Conservation (phyloP, 2,888 invertebrate species). For the Drosophila conformis region DNA sequence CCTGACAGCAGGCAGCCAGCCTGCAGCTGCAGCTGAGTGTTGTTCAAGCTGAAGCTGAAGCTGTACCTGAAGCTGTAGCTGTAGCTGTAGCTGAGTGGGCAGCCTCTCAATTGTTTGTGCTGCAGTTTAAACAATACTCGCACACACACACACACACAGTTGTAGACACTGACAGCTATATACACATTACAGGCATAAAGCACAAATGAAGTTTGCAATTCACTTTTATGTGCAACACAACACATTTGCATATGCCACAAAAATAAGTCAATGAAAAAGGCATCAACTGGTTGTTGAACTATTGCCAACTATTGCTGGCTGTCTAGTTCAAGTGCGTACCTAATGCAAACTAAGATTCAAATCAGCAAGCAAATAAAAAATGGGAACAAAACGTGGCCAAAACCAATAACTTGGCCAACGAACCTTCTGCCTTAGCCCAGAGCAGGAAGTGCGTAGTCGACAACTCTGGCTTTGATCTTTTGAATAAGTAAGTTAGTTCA, state of each 20-base stretch:
- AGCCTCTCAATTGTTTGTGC: constrained; percentile 57
- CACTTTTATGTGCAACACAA: constrained; percentile 68
- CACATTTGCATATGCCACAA: constrained; percentile 44
- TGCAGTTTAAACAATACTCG: constrained; percentile 35
- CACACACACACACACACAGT: constrained; percentile 23
- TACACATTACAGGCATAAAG: constrained; percentile 1
- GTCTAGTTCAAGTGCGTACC: constrained; percentile 7
- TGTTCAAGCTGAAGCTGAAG: constrained; percentile 18
- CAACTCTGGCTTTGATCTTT: constrained; percentile 22
- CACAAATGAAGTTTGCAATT: constrained; percentile 59
- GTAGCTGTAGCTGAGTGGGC: constrained; percentile 48
- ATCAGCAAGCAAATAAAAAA: constrained; percentile 11
- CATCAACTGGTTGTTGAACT: constrained; percentile 79
- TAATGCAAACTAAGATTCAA: not conserved
- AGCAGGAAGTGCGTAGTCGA: constrained; percentile 61
- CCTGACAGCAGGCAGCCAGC: constrained; percentile 70
- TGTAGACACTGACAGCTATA: constrained; percentile 12
- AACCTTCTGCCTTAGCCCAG: constrained; percentile 37
- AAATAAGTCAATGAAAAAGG: constrained; percentile 50
- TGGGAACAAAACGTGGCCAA: constrained; percentile 10
- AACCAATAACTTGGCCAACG: constrained; percentile 56
- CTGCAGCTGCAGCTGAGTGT: constrained; percentile 44
- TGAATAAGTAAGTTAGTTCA: constrained; percentile 14
- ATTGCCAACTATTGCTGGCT: not conserved
- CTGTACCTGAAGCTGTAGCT: constrained; percentile 23